Conservation (phyloP, 92 coral and sea anemone species). For the Epizoanthus illoricatus region DNA sequence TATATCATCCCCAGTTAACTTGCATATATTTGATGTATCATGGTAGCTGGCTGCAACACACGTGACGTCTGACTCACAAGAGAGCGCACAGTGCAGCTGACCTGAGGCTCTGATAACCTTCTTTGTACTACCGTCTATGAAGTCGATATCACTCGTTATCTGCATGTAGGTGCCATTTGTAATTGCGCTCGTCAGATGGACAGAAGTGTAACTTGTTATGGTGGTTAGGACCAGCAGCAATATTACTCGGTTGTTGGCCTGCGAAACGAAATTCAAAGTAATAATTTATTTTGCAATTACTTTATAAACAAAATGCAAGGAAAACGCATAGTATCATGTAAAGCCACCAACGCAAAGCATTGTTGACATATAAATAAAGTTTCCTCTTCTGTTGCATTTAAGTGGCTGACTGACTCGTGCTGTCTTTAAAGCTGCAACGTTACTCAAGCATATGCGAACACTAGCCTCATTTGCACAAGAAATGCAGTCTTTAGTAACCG, state of each 20-base stretch:
- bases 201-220: not conserved
- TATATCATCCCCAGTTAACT: constrained; percentile 4
- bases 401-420: no score
- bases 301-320: no score
- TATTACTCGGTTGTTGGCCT: not conserved
- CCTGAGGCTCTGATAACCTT: not conserved
- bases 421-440: no score
- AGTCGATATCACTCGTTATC: not conserved
- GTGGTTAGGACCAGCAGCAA: not conserved
- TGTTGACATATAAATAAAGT: no score
- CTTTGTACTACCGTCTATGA: not conserved
- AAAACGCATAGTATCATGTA: no score
- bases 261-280: not conserved
- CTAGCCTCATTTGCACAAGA: no score
- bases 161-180: not conserved
- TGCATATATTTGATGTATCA: not conserved
- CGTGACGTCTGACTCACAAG: constrained; percentile 9
- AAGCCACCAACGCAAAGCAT: no score
- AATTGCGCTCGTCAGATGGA: not conserved
- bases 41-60: constrained; percentile 15
- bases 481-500: no score
- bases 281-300: no score
- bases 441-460: no score
- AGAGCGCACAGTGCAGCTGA: not conserved
- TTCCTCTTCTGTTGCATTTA: no score